Evolutionary conservation across 2,113 vertebrate genomes (phyloP), one percentile per base, ranked within the genome.

Genomic region (Charina bottae): DNA sequence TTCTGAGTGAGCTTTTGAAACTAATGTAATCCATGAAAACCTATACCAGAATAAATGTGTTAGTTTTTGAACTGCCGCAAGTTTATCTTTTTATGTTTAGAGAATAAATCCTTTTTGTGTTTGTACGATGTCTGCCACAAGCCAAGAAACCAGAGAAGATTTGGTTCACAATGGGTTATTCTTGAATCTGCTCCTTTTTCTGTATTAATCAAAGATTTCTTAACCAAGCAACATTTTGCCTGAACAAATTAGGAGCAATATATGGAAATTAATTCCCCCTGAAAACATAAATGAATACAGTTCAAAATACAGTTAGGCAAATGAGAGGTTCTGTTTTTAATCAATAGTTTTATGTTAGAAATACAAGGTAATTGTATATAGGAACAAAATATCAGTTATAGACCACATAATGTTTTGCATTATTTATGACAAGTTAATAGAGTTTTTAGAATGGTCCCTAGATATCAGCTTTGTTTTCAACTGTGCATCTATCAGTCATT

Each of bases 151-250:
- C 46, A 83, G 53, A 62, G 15, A 68, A 89, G 7, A 6, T 33
- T 78, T 89, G 49, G 62, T 49, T 89, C 62, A 53, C 13, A 53
- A 26, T 56, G 19, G 7, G 9, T 90, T 86, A 64, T 86, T 8
- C 78, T 54, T 68, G 19, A 85, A 53, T 37, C 90, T 60, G 23
- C 33, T 28, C 42, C n/a, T n/a, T 56, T 87, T 9, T 10, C 49
- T n/a, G 84, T 23, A 91, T 86, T 91, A 28, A n/a, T 90, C 33
- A 58, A 88, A 90, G 53, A 42, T 19, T 87, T 28, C 46, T 21
- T 21, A 58, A 72, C 28, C 1, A 87, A 46, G 72, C 24, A 78
- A 78, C 33, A 42, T 78, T 78, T 78, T 78, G 5, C 46, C 46
- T 46, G 46, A 46, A 46, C 46, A 46, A 46, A 46, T 46, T 46